Evolutionary conservation across 2,888 invertebrate species (phyloP).

Genomic region (Meandrusa payeni): DNA sequence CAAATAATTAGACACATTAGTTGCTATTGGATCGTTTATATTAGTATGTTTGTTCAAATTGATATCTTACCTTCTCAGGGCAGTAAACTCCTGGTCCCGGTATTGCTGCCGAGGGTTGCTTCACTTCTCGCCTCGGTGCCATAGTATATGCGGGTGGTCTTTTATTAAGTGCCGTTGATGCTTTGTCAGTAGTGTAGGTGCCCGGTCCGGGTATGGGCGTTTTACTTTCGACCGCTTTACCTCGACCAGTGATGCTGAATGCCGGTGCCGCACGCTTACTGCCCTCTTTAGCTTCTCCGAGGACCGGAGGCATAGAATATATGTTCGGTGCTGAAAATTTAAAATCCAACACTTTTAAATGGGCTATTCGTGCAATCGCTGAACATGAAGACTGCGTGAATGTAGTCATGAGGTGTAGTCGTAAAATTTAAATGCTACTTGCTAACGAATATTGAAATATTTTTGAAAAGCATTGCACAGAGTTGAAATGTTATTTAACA

Average conservation of each 20-base stretch:
- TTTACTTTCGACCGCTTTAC: conserved; percentile 77
- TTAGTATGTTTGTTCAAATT: too few species aligned
- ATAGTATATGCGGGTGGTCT: conserved; percentile 92
- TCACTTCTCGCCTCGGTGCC: conserved; percentile 79
- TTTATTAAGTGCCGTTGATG: conserved; percentile 57
- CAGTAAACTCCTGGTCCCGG: conserved; percentile 84
- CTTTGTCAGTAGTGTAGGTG: conserved; percentile 83
- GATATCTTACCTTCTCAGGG: conserved; percentile 80
- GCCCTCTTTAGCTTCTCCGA: conserved; percentile 81
- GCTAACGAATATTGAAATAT: too few species aligned
- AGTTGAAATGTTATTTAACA: too few species aligned
- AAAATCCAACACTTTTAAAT: too few species aligned
- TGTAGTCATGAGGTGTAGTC: too few species aligned
- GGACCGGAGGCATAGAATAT: conserved; percentile 91
- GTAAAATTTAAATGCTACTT: too few species aligned
- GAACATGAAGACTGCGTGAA: too few species aligned
- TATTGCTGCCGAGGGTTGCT: conserved; percentile 56
- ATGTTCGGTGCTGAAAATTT: conserved; percentile 89
- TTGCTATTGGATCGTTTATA: too few species aligned
- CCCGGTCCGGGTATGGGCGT: conserved; percentile 90
- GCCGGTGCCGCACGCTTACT: conserved; percentile 88
- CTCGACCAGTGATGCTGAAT: conserved; percentile 92
- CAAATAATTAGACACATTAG: too few species aligned
- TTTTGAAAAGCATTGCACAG: too few species aligned
- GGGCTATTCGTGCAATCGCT: too few species aligned